Evolutionary conservation across 2,888 invertebrate species (phyloP), one percentile per base, ranked within the genome.

Genomic region (Cheilosia grossa): DNA sequence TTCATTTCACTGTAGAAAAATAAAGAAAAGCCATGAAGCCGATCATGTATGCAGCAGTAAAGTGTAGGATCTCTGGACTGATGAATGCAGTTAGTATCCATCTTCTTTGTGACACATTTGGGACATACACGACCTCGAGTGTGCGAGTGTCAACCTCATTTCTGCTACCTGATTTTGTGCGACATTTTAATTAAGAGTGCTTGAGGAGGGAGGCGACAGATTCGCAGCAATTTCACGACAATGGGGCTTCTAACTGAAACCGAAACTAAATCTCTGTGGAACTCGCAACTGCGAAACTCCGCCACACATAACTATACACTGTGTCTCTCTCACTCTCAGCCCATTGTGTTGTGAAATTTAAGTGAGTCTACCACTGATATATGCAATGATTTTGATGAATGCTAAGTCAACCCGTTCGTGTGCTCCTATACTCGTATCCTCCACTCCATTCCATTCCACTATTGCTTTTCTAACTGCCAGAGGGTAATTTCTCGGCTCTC

Each of bases 341-440:
- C 40, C 59, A 78, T 74, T 74, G 69, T 74, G 33, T 37, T 56
- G 61, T 19, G 27, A 63, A 75, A 72, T 82, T 78, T 85, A 85
- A 85, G 85, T 85, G 85, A 85, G 80, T 80, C 56, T 61, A 64
- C 61, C 70, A 80, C 79, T 83, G 83, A 72, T 83, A 66, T 80
- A 75, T 80, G 72, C 80, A 85, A 85, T 81, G 75, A 85, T 77
- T 85, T 85, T 85, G 85, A 85, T 85, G 85, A 85, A 85, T 85
- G 81, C 85, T 40, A 72, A 80, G 70, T 66, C 74, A 81, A 77
- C 61, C 75, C 81, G 56, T 67, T 80, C 75, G 54, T 63, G 40
- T 66, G 51, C 15, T 9, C 30, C 30, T 30, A 6, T 27, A 9
- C 30, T 51, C 21, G 24, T 13, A 15, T 19, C 17, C 47, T 19